Base-by-base conservation (phyloP, 2,113 vertebrate species). In the Podarcis muralis region DNA sequence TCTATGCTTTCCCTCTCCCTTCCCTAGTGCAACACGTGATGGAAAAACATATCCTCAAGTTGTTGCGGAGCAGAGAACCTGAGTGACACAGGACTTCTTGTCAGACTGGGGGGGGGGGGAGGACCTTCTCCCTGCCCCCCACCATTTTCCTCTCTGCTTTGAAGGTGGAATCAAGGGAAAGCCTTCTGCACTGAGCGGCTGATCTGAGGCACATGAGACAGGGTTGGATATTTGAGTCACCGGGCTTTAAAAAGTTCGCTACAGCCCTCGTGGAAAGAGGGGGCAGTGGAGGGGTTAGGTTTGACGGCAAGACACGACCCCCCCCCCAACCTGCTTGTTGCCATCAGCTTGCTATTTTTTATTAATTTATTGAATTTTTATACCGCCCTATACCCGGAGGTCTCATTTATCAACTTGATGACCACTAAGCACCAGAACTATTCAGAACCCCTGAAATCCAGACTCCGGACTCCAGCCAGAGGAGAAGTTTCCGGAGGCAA, bases 11-110 rank as follows among this genome's bases (percentile, higher is more conserved):
- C 11, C 30, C 12, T 3, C 83, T 87, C 68, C 81, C 85, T 88
- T 91, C 93, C 15, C 82, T 62, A 99, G 98, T 98, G 87, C 98
- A 98, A 96, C 98, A 98, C 95, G 97, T 97, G 79, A 97, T 99
- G 62, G 98, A 98, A 95, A 97, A 97, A 89, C 98, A 99, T 85
- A 98, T 99, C 93, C 93, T 98, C 89, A 97, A 96, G 85, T 96
- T 98, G 86, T 96, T 97, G 89, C 95, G 96, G 93, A 95, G 86
- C 80, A 94, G 93, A 0, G 88, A 93, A 72, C 87, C 88, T 0
- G 84, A 95, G 81, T 92, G 89, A 93, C 74, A 76, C 48, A 18
- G 32, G 2, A 0, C 57, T 3, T 6, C 23, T 7, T 6, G 30
- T 11, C 43, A 3, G 20, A 40, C n/a, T 16, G 15, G 4, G 6